A percentile compares a stretch with the other conserved stretches of the same genome.
phyloP scores from a whole-genome alignment of 1,140 invertebrate genomes.

The Venustaconcha ellipsiformis region DNA sequence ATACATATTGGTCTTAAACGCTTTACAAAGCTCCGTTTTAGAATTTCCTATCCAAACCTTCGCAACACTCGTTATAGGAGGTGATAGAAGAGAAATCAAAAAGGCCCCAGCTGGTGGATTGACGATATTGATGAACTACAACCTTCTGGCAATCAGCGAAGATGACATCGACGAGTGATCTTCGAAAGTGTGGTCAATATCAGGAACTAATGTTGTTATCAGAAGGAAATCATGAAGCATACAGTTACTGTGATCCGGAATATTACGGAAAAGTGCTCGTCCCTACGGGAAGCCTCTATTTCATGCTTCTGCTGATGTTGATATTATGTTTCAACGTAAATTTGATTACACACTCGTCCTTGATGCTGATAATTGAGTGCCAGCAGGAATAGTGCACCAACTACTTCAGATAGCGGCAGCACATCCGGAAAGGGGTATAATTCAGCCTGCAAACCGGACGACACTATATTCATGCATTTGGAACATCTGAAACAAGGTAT shows the following conservation, averaged over 20 bases:
- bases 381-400: conserved; percentile 43
- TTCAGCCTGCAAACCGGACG: conserved; percentile 53
- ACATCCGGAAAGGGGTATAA: conserved; percentile 59
- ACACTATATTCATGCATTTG: conserved; percentile 61
- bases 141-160: conserved; percentile 51
- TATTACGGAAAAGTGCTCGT: conserved; percentile 53
- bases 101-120: conserved; percentile 38
- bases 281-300: conserved; percentile 51
- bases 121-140: conserved; percentile 60
- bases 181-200: conserved; percentile 64
- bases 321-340: conserved; percentile 49
- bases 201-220: conserved; percentile 62
- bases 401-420: conserved; percentile 59
- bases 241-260: conserved; percentile 50
- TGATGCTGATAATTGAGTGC: conserved; percentile 59
- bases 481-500: conserved; percentile 56
- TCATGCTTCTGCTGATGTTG: conserved; percentile 51
- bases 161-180: conserved; percentile 59
- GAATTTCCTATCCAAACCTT: conserved; percentile 59
- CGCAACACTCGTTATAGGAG: conserved; percentile 54
- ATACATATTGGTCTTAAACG: conserved; percentile 49
- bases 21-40: conserved; percentile 55
- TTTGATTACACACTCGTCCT: conserved; percentile 64
- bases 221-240: conserved; percentile 54
- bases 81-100: conserved; percentile 37